A percentile compares a stretch with the other conserved stretches of the same genome.
These are phyloP conservation scores for Platorchestia sp. DNA, from an alignment of 1,140 invertebrate genomes.

Conservation along the genomic window DNA sequence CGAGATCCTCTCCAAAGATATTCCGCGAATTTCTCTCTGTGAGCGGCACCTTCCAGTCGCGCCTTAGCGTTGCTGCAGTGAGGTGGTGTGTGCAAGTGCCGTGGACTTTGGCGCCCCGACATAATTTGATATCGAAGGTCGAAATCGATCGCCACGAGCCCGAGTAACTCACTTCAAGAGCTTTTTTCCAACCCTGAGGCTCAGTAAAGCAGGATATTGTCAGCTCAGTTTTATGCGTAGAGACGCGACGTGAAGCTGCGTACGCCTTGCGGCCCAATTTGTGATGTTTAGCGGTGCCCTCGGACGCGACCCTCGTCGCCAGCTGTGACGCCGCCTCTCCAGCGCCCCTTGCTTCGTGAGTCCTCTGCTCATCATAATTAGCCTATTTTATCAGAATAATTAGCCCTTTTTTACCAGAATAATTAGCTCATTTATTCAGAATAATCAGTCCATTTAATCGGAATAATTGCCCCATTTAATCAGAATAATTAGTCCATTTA, in stretches of 20 bases:
- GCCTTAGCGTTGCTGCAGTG: neutral
- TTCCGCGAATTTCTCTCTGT: neutral
- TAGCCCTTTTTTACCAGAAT: neutral
- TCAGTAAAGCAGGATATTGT: neutral
- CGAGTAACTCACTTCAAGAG: neutral
- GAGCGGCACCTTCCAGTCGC: neutral
- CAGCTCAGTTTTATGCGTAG: neutral
- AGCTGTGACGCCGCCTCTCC: neutral
- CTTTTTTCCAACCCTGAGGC: neutral
- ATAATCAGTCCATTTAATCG: no score
- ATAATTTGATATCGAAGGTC: conserved; percentile 20
- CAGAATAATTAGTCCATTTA: neutral
- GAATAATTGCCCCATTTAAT: neutral
- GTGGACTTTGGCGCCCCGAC: neutral
- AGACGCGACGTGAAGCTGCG: neutral
- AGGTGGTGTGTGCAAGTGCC: neutral
- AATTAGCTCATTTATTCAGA: neutral
- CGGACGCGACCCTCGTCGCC: neutral
- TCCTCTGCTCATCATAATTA: neutral
- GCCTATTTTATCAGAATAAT: neutral
- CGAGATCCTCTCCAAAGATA: neutral
- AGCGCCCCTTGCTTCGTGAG: neutral
- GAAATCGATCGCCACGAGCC: neutral
- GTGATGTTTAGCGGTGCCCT: conserved; percentile 14
- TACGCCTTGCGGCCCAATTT: neutral